A percentile compares a stretch with the other conserved stretches of the same genome.
Conservation (phyloP, 2,797 vertebrate species). For the Apodemus agrarius region DNA sequence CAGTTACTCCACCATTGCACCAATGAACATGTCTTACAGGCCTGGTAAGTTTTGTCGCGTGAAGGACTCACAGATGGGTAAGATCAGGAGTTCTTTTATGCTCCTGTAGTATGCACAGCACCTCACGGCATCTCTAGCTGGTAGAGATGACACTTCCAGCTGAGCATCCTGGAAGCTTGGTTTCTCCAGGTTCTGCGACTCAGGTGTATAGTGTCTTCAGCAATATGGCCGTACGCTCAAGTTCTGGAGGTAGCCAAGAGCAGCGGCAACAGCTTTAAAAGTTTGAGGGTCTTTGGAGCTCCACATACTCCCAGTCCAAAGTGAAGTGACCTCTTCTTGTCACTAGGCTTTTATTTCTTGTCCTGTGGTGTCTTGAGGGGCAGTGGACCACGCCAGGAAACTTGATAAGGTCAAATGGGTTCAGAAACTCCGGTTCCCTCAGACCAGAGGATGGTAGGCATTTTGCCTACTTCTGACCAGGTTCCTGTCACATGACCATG, state of each 20-base stretch:
- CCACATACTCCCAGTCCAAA: not conserved
- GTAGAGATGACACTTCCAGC: not conserved
- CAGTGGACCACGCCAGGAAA: no score
- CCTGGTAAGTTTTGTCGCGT: not conserved
- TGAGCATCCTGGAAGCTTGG: not conserved
- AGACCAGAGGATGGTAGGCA: no score
- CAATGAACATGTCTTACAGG: not conserved
- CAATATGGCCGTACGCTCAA: not conserved
- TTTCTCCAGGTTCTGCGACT: not conserved
- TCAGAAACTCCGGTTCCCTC: no score
- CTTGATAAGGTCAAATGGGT: no score
- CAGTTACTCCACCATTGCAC: not conserved
- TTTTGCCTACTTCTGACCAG: no score
- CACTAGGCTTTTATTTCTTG: not conserved
- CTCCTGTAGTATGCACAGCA: not conserved
- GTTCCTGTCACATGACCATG: no score
- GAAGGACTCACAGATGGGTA: not conserved
- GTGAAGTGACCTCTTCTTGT: not conserved
- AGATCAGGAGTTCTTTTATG: not conserved
- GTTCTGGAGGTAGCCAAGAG: not conserved
- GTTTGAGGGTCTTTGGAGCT: not conserved
- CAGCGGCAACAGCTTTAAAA: no score
- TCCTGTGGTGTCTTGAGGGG: not conserved
- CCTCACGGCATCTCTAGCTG: not conserved
- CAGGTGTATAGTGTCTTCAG: not conserved